Evolutionary conservation across 1,140 invertebrate species (phyloP).

Genomic region (Pseudomyrmex sp.): DNA sequence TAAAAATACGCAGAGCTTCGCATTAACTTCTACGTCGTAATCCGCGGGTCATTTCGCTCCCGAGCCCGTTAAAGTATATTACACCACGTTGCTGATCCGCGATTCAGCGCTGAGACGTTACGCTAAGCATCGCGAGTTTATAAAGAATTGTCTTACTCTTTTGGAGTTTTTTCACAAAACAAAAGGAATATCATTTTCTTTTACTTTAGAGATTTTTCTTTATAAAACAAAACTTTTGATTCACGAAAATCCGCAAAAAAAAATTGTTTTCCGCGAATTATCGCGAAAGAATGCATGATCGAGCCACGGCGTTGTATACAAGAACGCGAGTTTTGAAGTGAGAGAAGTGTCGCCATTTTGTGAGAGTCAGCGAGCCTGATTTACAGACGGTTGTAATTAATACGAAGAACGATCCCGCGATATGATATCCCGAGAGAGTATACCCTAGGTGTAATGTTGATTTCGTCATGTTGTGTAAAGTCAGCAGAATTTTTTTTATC

Average conservation of each 20-base stretch:
- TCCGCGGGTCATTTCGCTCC: slow-evolving; percentile 17
- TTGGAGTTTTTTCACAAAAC: too few relatives aligned
- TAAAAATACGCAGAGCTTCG: slow-evolving; percentile 20
- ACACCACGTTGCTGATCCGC: neutral
- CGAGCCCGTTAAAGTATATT: slow-evolving; percentile 8
- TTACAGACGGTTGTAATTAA: slow-evolving; percentile 39
- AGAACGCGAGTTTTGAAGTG: neutral
- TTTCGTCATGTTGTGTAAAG: slow-evolving; percentile 37
- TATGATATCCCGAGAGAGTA: neutral
- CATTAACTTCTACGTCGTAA: slow-evolving; percentile 65
- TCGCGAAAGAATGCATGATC: neutral
- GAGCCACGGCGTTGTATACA: neutral
- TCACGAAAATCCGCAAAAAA: neutral
- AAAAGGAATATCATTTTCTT: too few relatives aligned
- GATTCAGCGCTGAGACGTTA: slow-evolving; percentile 1
- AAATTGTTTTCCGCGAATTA: neutral
- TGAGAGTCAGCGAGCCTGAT: slow-evolving; percentile 11
- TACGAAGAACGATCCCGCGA: slow-evolving; percentile 19
- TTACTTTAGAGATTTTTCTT: too few relatives aligned
- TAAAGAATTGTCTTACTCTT: neutral
- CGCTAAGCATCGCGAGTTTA: neutral
- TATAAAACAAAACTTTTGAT: neutral
- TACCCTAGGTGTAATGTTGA: slow-evolving; percentile 19
- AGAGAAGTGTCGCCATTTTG: slow-evolving; percentile 9
- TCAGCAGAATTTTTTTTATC: slow-evolving; percentile 50